Conservation (phyloP, 1,140 invertebrate genomes). For the Brachionus asplanchnoidis region DNA sequence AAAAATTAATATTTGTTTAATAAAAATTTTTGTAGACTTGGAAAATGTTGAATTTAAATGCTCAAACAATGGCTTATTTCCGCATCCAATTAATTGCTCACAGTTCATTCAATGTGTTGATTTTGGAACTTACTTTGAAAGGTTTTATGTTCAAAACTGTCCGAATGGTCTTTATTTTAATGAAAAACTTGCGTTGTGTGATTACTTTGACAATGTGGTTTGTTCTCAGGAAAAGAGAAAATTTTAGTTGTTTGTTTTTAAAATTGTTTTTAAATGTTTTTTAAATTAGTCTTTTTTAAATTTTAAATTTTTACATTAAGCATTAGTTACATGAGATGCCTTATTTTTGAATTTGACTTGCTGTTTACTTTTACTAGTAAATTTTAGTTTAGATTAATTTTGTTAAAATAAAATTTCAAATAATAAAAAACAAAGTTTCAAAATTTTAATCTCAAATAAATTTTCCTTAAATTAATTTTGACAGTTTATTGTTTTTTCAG, state of each 20-base stretch:
- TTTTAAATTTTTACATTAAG: background rate
- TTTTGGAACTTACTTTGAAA: constrained; percentile 20
- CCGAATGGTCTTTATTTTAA: constrained; percentile 27
- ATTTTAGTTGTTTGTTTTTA: background rate
- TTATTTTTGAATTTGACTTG: too few species aligned
- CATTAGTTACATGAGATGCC: background rate
- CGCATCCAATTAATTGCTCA: constrained; percentile 12
- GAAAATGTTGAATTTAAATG: constrained; percentile 10
- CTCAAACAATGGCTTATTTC: constrained; percentile 4
- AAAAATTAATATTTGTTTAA: background rate
- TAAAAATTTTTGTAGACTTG: background rate
- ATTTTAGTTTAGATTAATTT: background rate
- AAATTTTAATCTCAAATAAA: too few species aligned
- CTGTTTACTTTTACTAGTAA: too few species aligned
- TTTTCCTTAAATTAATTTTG: too few species aligned
- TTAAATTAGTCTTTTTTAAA: background rate
- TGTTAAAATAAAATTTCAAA: background rate
- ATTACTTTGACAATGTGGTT: constrained; percentile 7
- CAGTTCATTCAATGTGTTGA: constrained; percentile 36
- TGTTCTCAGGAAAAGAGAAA: background rate
- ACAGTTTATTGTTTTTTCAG: too few species aligned
- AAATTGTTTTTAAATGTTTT: background rate
- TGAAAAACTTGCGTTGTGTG: constrained; percentile 2
- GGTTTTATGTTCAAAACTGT: constrained; percentile 33
- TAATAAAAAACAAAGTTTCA: background rate